A percentile compares a stretch with the other conserved stretches of the same genome.
Conservation (phyloP, 1,140 invertebrate genomes). For the Condylostylus longicornis region DNA sequence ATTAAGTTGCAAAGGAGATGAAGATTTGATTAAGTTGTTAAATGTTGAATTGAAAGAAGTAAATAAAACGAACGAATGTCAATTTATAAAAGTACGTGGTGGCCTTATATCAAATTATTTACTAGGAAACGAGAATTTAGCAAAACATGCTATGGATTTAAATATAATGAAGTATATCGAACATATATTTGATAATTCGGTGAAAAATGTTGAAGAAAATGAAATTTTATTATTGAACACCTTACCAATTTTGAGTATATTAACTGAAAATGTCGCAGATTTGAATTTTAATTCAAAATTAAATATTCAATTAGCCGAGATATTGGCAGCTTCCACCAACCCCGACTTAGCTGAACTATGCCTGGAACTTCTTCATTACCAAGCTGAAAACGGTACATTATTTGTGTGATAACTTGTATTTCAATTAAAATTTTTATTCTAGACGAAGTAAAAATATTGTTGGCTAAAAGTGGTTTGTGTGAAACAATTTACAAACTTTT, state of each 20-base stretch:
- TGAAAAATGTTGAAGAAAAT: conserved; percentile 31
- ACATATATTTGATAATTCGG: conserved; percentile 35
- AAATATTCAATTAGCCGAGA: conserved; percentile 40
- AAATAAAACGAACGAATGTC: conserved; percentile 27
- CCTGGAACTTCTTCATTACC: conserved; percentile 55
- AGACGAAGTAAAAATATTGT: conserved; percentile 60
- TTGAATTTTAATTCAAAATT: conserved; percentile 38
- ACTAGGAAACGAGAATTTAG: conserved; percentile 51
- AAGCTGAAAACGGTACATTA: conserved; percentile 53
- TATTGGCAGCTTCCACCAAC: conserved; percentile 43
- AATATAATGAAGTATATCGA: conserved; percentile 46
- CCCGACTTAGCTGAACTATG: conserved; percentile 56
- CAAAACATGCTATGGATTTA: conserved; percentile 47
- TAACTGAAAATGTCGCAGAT: conserved; percentile 52
- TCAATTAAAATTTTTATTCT: conserved; percentile 11
- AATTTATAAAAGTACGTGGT: conserved; percentile 42
- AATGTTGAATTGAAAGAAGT: conserved; percentile 23
- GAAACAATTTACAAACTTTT: conserved; percentile 58
- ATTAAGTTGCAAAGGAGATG: conserved; percentile 43
- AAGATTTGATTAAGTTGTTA: conserved; percentile 35
- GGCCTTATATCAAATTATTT: conserved; percentile 68
- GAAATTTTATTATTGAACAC: conserved; percentile 50
- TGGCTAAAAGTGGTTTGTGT: conserved; percentile 59
- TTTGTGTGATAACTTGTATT: conserved; percentile 7
- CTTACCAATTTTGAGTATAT: conserved; percentile 53